Evolutionary conservation across 2,888 invertebrate species (phyloP).

Genomic region (Linyphia triangularis): DNA sequence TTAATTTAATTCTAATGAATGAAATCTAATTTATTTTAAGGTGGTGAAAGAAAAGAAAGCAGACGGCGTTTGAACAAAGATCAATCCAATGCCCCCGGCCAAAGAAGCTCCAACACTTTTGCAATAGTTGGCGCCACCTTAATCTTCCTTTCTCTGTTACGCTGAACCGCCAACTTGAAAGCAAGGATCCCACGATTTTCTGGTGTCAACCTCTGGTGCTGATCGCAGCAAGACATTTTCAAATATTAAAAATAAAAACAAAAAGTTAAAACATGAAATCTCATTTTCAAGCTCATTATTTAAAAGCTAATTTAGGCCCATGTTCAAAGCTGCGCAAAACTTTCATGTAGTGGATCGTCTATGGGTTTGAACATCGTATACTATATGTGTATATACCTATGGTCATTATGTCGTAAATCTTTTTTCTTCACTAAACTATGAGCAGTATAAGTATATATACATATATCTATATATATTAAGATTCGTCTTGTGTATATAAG

Average conservation of each 20-base stretch:
- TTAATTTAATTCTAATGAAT: too few species aligned
- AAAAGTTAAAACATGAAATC: constrained; percentile 44
- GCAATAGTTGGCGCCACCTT: not conserved
- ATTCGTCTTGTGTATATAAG: constrained; percentile 50
- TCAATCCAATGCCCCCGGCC: constrained; percentile 14
- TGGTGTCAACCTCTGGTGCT: constrained; percentile 54
- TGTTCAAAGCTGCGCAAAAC: constrained; percentile 26
- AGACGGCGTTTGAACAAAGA: constrained; percentile 51
- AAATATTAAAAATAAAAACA: constrained; percentile 12
- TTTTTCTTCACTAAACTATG: constrained; percentile 45
- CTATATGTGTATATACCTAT: constrained; percentile 58
- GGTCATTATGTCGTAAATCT: constrained; percentile 19
- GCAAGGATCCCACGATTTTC: not conserved
- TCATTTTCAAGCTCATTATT: constrained; percentile 55
- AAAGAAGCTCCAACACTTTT: not conserved
- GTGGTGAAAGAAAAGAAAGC: constrained; percentile 65
- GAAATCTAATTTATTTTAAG: too few species aligned
- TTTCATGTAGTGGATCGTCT: constrained; percentile 35
- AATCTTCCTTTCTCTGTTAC: constrained; percentile 14
- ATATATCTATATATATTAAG: constrained; percentile 58
- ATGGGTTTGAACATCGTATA: constrained; percentile 34
- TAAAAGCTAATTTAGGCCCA: constrained; percentile 37
- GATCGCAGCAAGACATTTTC: constrained; percentile 47
- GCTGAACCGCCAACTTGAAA: constrained; percentile 16
- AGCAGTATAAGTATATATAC: constrained; percentile 55